Evolutionary conservation across 2,888 invertebrate genomes (phyloP).

Genomic region (Ormyrus thymus): DNA sequence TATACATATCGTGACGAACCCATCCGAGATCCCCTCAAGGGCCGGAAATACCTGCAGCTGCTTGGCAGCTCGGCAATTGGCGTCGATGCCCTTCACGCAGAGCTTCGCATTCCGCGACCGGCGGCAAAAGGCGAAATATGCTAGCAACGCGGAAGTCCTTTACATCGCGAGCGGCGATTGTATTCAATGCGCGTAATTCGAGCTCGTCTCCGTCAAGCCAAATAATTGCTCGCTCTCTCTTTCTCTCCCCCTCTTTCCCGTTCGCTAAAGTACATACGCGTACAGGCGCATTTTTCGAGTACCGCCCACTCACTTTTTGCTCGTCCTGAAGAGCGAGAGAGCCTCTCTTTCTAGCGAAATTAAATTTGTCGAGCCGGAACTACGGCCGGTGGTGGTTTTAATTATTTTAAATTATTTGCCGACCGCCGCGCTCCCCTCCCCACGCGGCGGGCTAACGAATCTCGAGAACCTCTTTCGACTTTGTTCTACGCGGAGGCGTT

Average conservation of each 20-base stretch:
- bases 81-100: too few species aligned
- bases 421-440: slow-evolving; percentile 40
- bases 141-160: background rate
- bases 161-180: slow-evolving; percentile 27
- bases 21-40: too few species aligned
- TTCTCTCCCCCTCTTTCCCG: background rate
- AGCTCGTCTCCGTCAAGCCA: slow-evolving; percentile 29
- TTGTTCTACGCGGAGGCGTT: background rate
- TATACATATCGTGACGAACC: too few species aligned
- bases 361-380: slow-evolving; percentile 67
- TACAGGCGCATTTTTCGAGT: slow-evolving; percentile 23
- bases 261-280: background rate
- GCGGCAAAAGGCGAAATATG: background rate
- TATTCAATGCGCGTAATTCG: slow-evolving; percentile 56
- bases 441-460: slow-evolving; percentile 29
- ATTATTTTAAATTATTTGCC: slow-evolving; percentile 68
- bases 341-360: slow-evolving; percentile 59
- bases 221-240: slow-evolving; percentile 42
- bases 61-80: too few species aligned
- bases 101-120: too few species aligned
- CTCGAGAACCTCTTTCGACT: slow-evolving; percentile 20
- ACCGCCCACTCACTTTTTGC: background rate
- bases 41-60: too few species aligned
- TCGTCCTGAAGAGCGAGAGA: background rate
- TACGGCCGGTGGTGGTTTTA: slow-evolving; percentile 61